Percentiles rank a stretch among this genome's conserved stretches.
These are phyloP conservation scores for Calonectris borealis DNA, from an alignment of 2,113 vertebrate genomes.

Conservation along the genomic window DNA sequence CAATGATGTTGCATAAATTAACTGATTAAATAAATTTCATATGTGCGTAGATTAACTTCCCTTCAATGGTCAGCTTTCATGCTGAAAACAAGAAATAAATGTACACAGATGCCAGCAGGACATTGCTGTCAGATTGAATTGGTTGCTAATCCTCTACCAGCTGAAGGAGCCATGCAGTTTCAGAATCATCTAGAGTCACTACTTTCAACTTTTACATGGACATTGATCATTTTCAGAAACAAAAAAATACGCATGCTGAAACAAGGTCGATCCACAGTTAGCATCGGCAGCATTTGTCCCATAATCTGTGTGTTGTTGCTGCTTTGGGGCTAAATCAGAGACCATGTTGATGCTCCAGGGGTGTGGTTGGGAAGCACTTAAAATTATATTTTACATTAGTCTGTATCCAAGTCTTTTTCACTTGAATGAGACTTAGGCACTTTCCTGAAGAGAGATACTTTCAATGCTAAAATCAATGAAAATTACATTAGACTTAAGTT, in stretches of 20 bases:
- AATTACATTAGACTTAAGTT: not conserved
- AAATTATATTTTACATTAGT: not conserved
- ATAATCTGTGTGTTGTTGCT: not conserved
- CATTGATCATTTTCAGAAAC: not conserved
- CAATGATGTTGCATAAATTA: not conserved
- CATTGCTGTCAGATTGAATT: not conserved
- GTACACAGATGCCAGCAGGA: not conserved
- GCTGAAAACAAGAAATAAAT: not conserved
- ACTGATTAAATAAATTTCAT: not conserved
- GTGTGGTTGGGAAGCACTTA: not conserved
- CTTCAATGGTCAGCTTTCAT: not conserved
- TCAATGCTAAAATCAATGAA: not conserved
- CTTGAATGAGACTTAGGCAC: not conserved
- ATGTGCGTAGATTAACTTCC: not conserved
- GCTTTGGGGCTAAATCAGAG: not conserved
- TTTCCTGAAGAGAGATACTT: not conserved
- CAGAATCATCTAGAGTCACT: not conserved
- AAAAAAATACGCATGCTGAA: not conserved
- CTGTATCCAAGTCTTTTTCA: not conserved
- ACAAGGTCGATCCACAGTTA: not conserved
- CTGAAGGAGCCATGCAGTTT: not conserved
- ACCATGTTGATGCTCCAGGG: not conserved
- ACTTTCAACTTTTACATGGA: not conserved
- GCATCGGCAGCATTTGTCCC: not conserved
- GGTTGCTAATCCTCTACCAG: not conserved